Conservation (phyloP, 2,888 invertebrate genomes). For the Liopterus haemorrhoidalis region DNA sequence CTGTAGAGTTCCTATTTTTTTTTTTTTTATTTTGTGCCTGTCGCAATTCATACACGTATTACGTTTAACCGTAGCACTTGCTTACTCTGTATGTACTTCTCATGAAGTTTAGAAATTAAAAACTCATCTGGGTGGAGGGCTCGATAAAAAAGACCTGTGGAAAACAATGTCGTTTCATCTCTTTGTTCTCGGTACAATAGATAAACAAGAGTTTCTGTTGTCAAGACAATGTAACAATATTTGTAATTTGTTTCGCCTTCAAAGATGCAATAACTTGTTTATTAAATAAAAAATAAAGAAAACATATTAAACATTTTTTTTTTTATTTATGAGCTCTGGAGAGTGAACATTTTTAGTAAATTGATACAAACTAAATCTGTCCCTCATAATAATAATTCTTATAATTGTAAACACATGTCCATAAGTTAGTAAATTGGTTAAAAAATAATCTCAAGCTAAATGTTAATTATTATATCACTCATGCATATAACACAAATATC, state of each 20-base stretch:
- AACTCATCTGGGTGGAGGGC: too few relatives aligned
- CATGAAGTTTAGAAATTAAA: too few relatives aligned
- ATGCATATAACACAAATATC: conserved; percentile 14
- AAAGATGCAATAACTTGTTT: conserved; percentile 22
- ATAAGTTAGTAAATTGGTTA: conserved; percentile 21
- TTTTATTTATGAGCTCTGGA: conserved; percentile 15
- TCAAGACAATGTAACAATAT: conserved; percentile 16
- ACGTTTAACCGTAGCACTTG: too few relatives aligned
- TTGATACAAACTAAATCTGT: conserved; percentile 23
- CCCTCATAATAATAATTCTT: conserved; percentile 13
- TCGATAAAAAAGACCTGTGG: too few relatives aligned
- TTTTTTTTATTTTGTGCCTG: too few relatives aligned
- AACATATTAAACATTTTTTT: conserved; percentile 21
- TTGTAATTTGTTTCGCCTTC: conserved; percentile 21
- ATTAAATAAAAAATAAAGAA: conserved; percentile 18
- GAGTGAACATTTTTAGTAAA: conserved; percentile 22
- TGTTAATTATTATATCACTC: conserved; percentile 22
- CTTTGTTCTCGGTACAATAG: too few relatives aligned
- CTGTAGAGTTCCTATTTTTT: too few relatives aligned
- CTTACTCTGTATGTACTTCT: too few relatives aligned
- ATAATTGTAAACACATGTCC: conserved; percentile 17
- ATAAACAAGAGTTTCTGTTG: too few relatives aligned
- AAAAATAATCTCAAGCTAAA: conserved; percentile 23
- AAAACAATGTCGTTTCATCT: too few relatives aligned
- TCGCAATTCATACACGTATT: too few relatives aligned